Conservation (phyloP, 1,140 invertebrate genomes). For the Neodiprion virginianus region DNA sequence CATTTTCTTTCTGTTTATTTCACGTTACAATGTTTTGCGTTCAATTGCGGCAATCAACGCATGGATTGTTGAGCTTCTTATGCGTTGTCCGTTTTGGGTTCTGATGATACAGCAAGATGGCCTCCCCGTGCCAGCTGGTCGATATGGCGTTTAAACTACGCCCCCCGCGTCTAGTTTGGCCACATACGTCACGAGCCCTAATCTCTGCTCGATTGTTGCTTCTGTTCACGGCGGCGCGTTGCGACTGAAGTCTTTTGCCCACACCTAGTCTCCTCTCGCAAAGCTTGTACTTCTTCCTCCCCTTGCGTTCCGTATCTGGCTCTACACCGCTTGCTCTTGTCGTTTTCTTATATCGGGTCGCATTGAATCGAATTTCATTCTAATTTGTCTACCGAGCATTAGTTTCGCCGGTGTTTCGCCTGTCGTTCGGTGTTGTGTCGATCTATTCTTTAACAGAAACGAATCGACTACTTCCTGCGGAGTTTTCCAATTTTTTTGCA, state of each 20-base stretch:
- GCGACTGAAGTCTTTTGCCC: conserved; percentile 18
- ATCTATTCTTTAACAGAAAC: conserved; percentile 18
- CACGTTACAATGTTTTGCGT: conserved; percentile 9
- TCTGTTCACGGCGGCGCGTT: conserved; percentile 10
- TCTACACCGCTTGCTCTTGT: too few relatives aligned
- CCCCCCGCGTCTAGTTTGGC: conserved; percentile 2
- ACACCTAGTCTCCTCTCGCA: background rate
- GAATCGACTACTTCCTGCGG: background rate
- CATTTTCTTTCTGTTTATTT: background rate
- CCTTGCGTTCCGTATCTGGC: too few relatives aligned
- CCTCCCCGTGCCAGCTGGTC: conserved; percentile 6
- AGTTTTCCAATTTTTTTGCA: conserved; percentile 24
- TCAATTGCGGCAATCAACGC: background rate
- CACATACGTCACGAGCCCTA: conserved; percentile 8
- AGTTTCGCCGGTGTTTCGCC: conserved; percentile 42
- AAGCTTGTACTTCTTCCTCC: too few relatives aligned
- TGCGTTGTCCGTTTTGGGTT: background rate
- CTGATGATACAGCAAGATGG: background rate
- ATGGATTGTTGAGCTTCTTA: background rate
- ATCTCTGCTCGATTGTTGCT: conserved; percentile 8
- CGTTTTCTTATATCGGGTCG: background rate
- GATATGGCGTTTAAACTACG: conserved; percentile 8
- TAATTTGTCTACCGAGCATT: conserved; percentile 44
- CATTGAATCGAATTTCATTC: conserved; percentile 25
- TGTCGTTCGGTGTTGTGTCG: conserved; percentile 30